These are phyloP conservation scores for Tetropium fuscum DNA, from an alignment of 2,888 invertebrate genomes.

Conservation along the genomic window DNA sequence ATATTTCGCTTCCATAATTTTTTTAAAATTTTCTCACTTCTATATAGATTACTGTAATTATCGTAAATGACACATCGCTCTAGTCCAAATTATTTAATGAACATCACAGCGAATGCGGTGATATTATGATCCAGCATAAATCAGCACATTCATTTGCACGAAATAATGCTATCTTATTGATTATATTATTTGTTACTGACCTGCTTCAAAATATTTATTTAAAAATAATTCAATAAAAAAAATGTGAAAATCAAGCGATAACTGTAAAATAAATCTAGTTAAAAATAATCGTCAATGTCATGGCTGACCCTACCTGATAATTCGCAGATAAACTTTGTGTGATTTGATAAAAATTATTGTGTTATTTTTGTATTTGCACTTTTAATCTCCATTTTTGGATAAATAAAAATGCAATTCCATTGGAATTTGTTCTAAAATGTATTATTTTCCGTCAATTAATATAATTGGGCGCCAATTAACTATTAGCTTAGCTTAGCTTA, in stretches of 20 bases:
- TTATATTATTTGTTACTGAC: constrained; percentile 47
- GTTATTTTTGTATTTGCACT: constrained; percentile 25
- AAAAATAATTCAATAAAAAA: constrained; percentile 32
- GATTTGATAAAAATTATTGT: constrained; percentile 32
- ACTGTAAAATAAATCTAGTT: constrained; percentile 27
- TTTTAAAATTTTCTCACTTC: too few relatives aligned
- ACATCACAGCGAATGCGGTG: too few relatives aligned
- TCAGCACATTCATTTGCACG: too few relatives aligned
- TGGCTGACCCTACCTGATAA: constrained; percentile 38
- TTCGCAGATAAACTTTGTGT: constrained; percentile 19
- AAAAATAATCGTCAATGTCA: constrained; percentile 40
- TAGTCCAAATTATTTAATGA: too few relatives aligned
- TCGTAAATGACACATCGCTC: too few relatives aligned
- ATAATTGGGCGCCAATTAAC: too few relatives aligned
- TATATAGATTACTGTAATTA: too few relatives aligned
- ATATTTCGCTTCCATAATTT: too few relatives aligned
- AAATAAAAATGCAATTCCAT: constrained; percentile 22
- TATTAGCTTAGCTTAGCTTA: too few relatives aligned
- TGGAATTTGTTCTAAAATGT: neutral
- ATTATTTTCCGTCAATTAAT: too few relatives aligned
- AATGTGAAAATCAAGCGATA: constrained; percentile 29
- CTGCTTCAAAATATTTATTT: constrained; percentile 40
- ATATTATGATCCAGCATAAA: too few relatives aligned
- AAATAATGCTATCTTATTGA: constrained; percentile 22
- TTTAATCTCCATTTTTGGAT: constrained; percentile 21